A percentile compares a stretch with the other conserved stretches of the same genome.
phyloP scores from a whole-genome alignment of 2,888 invertebrate genomes.

The Tinea trinotella region DNA sequence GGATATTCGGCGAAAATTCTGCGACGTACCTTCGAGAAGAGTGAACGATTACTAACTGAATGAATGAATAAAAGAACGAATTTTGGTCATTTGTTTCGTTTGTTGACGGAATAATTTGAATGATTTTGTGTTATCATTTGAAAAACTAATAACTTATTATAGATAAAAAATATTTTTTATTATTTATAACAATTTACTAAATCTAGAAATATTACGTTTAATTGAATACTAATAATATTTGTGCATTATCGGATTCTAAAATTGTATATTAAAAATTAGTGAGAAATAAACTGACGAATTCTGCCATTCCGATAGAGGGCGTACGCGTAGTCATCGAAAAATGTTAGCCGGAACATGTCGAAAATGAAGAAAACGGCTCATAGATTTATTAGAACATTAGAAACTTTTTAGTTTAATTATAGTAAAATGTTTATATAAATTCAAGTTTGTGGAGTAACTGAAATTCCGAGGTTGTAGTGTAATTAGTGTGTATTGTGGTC shows the following conservation, averaged over 20 bases:
- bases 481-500: conserved; percentile 60
- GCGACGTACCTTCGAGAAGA: neutral
- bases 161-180: too few relatives aligned
- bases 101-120: too few relatives aligned
- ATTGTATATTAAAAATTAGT: neutral
- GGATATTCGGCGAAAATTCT: neutral
- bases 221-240: neutral
- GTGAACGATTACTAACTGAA: neutral
- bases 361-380: conserved; percentile 61
- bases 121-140: too few relatives aligned
- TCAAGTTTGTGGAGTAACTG: conserved; percentile 43
- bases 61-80: neutral
- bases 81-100: too few relatives aligned
- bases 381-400: conserved; percentile 54
- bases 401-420: conserved; percentile 45
- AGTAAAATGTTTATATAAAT: conserved; percentile 52
- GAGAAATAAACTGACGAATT: too few relatives aligned
- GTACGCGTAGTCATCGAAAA: conserved; percentile 44
- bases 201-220: too few relatives aligned
- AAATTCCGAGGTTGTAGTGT: conserved; percentile 45
- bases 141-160: too few relatives aligned
- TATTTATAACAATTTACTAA: too few relatives aligned
- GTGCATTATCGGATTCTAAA: neutral
- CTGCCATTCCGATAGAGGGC: conserved; percentile 25
- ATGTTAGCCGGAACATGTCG: conserved; percentile 60